Evolutionary conservation across 1,140 invertebrate species (phyloP), one percentile per base, ranked within the genome.

Genomic region (Phthorimaea operculella): DNA sequence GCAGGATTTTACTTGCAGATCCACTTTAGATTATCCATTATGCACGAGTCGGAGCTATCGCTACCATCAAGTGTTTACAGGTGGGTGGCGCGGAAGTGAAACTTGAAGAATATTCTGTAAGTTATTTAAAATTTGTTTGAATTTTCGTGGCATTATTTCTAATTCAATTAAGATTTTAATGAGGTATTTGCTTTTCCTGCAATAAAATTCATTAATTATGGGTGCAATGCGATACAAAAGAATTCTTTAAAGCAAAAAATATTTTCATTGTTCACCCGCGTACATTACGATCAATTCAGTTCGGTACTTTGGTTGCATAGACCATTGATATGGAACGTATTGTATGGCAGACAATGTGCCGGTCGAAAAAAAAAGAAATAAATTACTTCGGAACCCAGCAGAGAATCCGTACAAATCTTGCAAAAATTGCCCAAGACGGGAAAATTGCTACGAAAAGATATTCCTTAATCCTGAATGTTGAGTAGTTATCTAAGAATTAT

Each of bases 291-390:
- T 39, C 36, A 39, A 39, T 39, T 2, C 36, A 39, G 2, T 39
- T 39, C 10, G 8, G 36, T 39, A 4, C 10, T 39, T 4, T 39
- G 36, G 36, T 39, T 39, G 36, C 36, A 39, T 39, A 39, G 3
- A 39, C n/a, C 36, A 39, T 39, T 39, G 36, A 39, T n/a, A 39
- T 39, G 36, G 36, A 39, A 39, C 36, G 36, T n/a, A 39, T 39
- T 39, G 36, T 39, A 39, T 39, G 10, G 10, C 36, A 39, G 36
- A 39, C 36, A 39, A 39, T 39, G 36, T 39, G 36, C 8, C n/a
- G 36, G 36, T n/a, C 36, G n/a, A 9, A 39, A 39, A 34, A 34
- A 34, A 39, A 39, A n/a, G 36, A 39, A 39, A 39, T 39, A 39
- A 39, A 39, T 39, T 39, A 39, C 10, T n/a, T 39, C 21, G 21